Evolutionary conservation across 1,140 invertebrate species (phyloP), one percentile per base, ranked within the genome.

Genomic region (Cryptotermes secundus): DNA sequence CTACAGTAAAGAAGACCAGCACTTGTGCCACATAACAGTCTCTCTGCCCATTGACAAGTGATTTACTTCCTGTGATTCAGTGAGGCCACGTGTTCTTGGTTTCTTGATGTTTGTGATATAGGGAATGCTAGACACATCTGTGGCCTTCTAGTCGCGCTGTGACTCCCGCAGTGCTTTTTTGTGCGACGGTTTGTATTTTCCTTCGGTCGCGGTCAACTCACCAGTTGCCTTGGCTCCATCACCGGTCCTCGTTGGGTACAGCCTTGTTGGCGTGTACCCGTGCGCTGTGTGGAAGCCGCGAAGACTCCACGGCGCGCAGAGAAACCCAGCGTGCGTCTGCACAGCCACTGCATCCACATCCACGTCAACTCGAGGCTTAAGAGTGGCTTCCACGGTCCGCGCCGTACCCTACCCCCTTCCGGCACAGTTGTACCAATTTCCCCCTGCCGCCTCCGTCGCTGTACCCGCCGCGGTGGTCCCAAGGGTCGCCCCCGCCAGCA

Each of bases 191-290:
- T 34, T 14, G 79, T 36, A 19, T 34, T 34, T 84, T 80, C 84
- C 26, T 35, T 59, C 31, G 26, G 81, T 53, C 84, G 80, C 84
- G 53, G 65, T 85, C 79, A 53, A 34, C 42, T 34, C 72, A 83
- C 45, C 85, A 83, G 85, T 79, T 65, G 85, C 85, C 80, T 85
- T 85, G 88, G 86, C 88, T 88, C 89, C 89, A 87, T 89, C 89
- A 87, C 89, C 88, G 87, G 88, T 89, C 88, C 88, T 89, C 80
- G 89, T 92, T 88, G 91, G 91, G 88, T 91, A 91, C 88, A 92
- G 91, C 88, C 89, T 92, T 86, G 90, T 92, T 88, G 91, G 91
- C 86, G 91, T 92, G 88, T 92, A 92, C 87, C 90, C 91, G 86
- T 91, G 90, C 87, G 90, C 91, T 88, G 90, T 91, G 89, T 89